Evolutionary conservation across 2,888 invertebrate species (phyloP), one percentile per base, ranked within the genome.

Genomic region (Callyntrura sp.): DNA sequence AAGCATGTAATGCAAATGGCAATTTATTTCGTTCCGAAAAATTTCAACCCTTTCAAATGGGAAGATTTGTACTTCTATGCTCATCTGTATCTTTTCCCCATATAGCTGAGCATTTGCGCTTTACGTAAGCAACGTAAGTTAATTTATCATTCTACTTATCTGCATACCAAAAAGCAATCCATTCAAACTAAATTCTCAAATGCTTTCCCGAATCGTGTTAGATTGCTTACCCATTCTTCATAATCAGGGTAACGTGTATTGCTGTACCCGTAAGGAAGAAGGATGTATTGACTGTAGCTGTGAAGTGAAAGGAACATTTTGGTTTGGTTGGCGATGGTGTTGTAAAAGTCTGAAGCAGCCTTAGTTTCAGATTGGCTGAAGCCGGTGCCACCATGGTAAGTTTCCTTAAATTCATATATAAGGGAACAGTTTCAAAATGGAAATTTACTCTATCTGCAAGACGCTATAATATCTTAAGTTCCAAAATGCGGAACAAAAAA

Each of bases 211-310:
- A 23, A 35, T 35, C 35, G 35, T 35, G 35, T 35, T 35, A 35
- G 35, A 35, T 55, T 55, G 76, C 91, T 82, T 89, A 92, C 93
- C 73, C 90, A 92, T 90, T 91, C 90, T 9, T 87, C 48, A 48
- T 92, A 93, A 60, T 93, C 91, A 11, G 92, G 90, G 83, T 92
- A 92, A 23, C 90, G 90, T n/a, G 81, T 85, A 57, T 70, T 82
- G 14, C 91, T 85, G 90, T 93, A 94, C 17, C 97, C 97, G 94
- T 96, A 97, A 0, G 97, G 97, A 83, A 96, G 94, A 81, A 97
- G 94, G 51, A 97, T 94, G 25, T 96, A 94, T 93, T 98, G 97
- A 0, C 97, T 96, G 93, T 96, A 97, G 0, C 97, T 96, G 94
- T 98, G 97, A 94, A 97, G 96, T 0, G 96, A 96, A 3, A 97